Evolutionary conservation across 2,888 invertebrate genomes (phyloP), one percentile per base, ranked within the genome.

Genomic region (Sphecodes monilicornis): DNA sequence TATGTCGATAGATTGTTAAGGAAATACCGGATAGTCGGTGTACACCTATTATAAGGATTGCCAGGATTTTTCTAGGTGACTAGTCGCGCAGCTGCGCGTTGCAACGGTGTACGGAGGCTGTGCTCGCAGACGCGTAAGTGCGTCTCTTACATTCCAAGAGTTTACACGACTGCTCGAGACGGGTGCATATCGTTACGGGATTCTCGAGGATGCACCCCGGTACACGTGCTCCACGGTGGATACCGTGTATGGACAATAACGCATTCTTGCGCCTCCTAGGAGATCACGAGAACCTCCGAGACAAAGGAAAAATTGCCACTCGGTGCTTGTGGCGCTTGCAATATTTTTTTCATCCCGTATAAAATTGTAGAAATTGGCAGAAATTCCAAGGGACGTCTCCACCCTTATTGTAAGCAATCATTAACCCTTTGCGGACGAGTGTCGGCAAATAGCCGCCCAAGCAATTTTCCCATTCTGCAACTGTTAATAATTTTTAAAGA

Each of bases 211-310:
- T 84, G 78, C 82, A 82, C 73, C 84, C 70, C 54, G 22, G 39
- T 66, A 68, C 83, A 73, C 82, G 74, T 73, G 83, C 76, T 69
- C 18, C 72, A 29, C 68, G 72, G n/a, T 4, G 76, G 46, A 69
- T 68, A 76, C 83, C 69, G 41, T 78, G 50, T 84, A 76, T 32
- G 74, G 76, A 68, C 43, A 71, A 81, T 81, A 83, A 81, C 76
- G 83, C 46, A 29, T 82, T 70, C 83, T 77, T 77, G 64, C 77
- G 72, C 57, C 68, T 60, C 41, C 36, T 18, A 46, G 13, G n/a
- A 41, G n/a, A 57, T 76, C 39, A 32, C 57, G 60, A 50, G 79
- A 79, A 39, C 32, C 69, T 32, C 60, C 32, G 6, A 5, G 43
- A 66, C 26, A 26, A 64, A 64, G 22, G 29, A 29, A 60, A 57